Percentiles rank a stretch among this genome's conserved stretches.
Evolutionary conservation across 2,888 invertebrate genomes (phyloP).

Genomic region (Hypercompe scribonia): DNA sequence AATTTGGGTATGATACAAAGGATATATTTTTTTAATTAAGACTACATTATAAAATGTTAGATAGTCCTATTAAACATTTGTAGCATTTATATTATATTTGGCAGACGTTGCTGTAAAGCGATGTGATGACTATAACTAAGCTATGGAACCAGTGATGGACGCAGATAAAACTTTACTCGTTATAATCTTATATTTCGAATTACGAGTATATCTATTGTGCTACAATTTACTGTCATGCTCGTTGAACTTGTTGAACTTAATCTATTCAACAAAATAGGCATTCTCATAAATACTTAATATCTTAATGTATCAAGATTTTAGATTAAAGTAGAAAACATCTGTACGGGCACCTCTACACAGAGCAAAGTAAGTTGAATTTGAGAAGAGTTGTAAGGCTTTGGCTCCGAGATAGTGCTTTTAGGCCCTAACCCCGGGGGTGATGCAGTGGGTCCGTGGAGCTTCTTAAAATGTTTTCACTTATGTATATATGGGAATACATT

Average conservation of each 20-base stretch:
- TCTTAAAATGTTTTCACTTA: conserved; percentile 87
- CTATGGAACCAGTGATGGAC: not conserved
- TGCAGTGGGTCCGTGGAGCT: conserved; percentile 85
- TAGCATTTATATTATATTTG: too few species aligned
- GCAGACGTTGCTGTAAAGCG: not conserved
- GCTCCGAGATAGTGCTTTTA: conserved; percentile 87
- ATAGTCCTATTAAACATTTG: not conserved
- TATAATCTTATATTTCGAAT: not conserved
- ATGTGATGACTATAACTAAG: not conserved
- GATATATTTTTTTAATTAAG: fast-evolving
- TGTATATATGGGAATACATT: conserved; percentile 87
- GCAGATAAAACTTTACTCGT: not conserved
- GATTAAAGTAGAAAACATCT: conserved; percentile 61
- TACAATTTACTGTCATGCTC: not conserved
- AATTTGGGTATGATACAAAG: not conserved
- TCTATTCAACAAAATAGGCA: not conserved
- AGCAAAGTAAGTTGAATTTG: conserved; percentile 87
- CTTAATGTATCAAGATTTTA: conserved; percentile 64
- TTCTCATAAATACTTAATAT: conserved; percentile 41
- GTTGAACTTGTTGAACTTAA: not conserved
- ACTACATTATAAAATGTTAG: not conserved
- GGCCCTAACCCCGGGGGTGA: conserved; percentile 86
- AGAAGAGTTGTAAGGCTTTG: conserved; percentile 87
- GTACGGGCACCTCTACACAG: conserved; percentile 78
- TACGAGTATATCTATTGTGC: not conserved